A percentile compares a stretch with the other conserved stretches of the same genome.
Conservation (phyloP, 2,888 invertebrate species). For the Hyles lineata region DNA sequence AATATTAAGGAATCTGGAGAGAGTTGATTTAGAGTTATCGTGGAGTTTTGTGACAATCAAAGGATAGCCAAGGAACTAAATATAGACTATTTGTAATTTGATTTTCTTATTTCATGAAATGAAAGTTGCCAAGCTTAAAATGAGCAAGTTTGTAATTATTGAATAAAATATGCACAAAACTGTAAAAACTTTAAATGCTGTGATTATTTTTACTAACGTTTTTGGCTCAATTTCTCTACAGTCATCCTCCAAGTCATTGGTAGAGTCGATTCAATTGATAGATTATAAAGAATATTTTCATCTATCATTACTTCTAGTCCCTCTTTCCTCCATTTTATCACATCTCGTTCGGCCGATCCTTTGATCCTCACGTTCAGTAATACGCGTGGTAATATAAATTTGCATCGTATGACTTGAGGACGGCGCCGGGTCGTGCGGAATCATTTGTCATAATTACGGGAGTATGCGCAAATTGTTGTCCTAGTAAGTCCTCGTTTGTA, state of each 20-base stretch:
- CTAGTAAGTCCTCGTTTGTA: not conserved
- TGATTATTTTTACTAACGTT: too few relatives aligned
- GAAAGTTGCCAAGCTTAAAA: too few relatives aligned
- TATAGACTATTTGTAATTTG: not conserved
- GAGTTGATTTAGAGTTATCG: not conserved
- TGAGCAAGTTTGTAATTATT: too few relatives aligned
- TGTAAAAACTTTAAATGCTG: too few relatives aligned
- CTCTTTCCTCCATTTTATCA: not conserved
- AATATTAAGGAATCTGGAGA: not conserved
- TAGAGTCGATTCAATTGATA: too few relatives aligned
- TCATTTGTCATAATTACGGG: conserved; percentile 23
- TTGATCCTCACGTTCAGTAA: not conserved
- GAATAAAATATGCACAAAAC: too few relatives aligned
- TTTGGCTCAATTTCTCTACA: too few relatives aligned
- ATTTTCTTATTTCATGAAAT: too few relatives aligned
- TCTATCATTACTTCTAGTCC: too few relatives aligned
- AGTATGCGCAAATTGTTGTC: conserved; percentile 13
- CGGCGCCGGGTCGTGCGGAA: not conserved
- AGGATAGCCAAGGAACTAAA: not conserved
- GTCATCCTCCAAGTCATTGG: too few relatives aligned
- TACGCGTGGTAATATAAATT: not conserved
- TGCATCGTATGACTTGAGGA: not conserved
- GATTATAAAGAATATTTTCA: too few relatives aligned
- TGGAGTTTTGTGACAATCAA: not conserved
- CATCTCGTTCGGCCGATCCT: not conserved